phyloP scores from a whole-genome alignment of 2,888 invertebrate genomes.

The Sphecodes monilicornis region DNA sequence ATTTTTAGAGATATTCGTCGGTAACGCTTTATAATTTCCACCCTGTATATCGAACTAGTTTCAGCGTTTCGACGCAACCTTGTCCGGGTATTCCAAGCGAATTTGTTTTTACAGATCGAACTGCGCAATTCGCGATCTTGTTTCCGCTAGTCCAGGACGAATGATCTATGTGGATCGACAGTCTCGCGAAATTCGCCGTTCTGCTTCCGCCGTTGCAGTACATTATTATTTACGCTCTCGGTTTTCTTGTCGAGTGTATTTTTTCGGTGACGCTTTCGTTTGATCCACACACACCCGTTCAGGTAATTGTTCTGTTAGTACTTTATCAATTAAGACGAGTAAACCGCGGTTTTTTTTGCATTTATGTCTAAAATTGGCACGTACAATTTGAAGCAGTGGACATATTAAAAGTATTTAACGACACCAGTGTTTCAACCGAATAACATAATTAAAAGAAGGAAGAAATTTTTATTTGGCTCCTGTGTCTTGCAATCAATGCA shows the following conservation, averaged over 20 bases:
- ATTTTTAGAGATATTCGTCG: too few species aligned
- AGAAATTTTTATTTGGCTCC: too few species aligned
- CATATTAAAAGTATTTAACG: too few species aligned
- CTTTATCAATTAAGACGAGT: not conserved
- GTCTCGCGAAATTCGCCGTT: not conserved
- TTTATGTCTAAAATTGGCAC: too few species aligned
- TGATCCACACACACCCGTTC: not conserved
- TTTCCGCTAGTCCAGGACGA: constrained; percentile 18
- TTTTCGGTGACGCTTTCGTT: not conserved
- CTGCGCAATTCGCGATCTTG: constrained; percentile 59
- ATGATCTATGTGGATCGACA: not conserved
- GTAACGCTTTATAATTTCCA: too few species aligned
- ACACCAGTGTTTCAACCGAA: too few species aligned
- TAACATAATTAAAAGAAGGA: too few species aligned
- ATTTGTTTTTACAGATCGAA: constrained; percentile 55
- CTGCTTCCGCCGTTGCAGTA: not conserved
- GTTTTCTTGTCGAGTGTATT: not conserved
- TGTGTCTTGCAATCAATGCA: too few species aligned
- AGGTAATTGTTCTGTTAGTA: not conserved
- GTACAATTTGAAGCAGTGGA: too few species aligned
- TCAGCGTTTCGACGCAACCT: constrained; percentile 2
- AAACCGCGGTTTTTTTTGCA: too few species aligned
- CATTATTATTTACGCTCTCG: not conserved
- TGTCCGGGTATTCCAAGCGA: constrained; percentile 46
- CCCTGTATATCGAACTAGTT: not conserved